A percentile compares a stretch with the other conserved stretches of the same genome.
Evolutionary conservation across 2,888 invertebrate genomes (phyloP).

Genomic region (Amphimallon solstitiale): DNA sequence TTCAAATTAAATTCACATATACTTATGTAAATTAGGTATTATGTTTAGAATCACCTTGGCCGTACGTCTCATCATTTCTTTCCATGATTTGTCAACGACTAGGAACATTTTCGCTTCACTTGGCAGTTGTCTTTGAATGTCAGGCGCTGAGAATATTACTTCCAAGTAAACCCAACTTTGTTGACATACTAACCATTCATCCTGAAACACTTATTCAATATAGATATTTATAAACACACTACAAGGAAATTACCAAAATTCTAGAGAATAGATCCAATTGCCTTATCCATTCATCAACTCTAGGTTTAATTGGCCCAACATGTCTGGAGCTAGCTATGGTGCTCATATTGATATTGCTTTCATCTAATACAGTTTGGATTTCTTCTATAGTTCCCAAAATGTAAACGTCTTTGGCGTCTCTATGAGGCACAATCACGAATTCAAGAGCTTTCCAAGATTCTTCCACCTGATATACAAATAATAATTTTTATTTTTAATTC

Average conservation of each 20-base stretch:
- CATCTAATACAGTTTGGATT: slow-evolving; percentile 82
- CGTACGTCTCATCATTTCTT: slow-evolving; percentile 85
- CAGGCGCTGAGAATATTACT: slow-evolving; percentile 93
- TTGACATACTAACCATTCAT: slow-evolving; percentile 90
- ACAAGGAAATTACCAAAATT: slow-evolving; percentile 73
- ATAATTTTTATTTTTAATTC: background rate
- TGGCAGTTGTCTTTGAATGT: slow-evolving; percentile 92
- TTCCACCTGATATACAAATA: slow-evolving; percentile 71
- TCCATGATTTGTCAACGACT: slow-evolving; percentile 89
- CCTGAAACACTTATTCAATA: slow-evolving; percentile 68
- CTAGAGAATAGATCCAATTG: slow-evolving; percentile 81
- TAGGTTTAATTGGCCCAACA: slow-evolving; percentile 83
- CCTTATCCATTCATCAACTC: slow-evolving; percentile 85
- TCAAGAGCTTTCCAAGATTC: slow-evolving; percentile 85
- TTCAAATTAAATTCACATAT: slow-evolving; percentile 20
- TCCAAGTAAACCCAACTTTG: slow-evolving; percentile 95
- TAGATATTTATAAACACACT: background rate
- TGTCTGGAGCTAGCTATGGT: slow-evolving; percentile 89
- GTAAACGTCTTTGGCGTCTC: slow-evolving; percentile 84
- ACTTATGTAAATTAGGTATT: background rate
- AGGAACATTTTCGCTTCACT: slow-evolving; percentile 88
- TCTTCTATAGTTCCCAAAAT: slow-evolving; percentile 88
- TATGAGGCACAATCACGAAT: slow-evolving; percentile 80
- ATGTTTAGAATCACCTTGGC: slow-evolving; percentile 69
- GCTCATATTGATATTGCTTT: slow-evolving; percentile 85